A percentile compares a stretch with the other conserved stretches of the same genome.
Conservation (phyloP, 2,888 invertebrate species). For the Spodoptera picta region DNA sequence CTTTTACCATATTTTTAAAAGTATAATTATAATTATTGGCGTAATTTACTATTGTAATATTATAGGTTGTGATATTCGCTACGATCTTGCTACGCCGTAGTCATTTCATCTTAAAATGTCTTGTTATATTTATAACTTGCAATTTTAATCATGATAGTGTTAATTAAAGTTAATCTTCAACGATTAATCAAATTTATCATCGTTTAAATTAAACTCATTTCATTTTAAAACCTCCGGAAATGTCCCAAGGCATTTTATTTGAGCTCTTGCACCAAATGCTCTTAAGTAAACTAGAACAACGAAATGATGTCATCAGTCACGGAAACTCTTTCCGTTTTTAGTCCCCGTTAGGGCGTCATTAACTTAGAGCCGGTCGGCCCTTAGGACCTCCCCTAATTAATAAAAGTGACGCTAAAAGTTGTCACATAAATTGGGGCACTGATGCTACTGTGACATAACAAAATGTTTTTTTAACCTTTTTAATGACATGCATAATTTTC, state of each 20-base stretch:
- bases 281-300: conserved; percentile 53
- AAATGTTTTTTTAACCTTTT: conserved; percentile 58
- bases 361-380: conserved; percentile 53
- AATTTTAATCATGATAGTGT: no score
- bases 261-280: conserved; percentile 14
- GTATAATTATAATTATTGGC: no score
- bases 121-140: no score
- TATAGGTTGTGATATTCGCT: no score
- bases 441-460: conserved; percentile 51
- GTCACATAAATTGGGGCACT: conserved; percentile 59
- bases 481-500: conserved; percentile 57
- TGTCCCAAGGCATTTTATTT: conserved; percentile 21
- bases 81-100: no score
- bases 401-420: conserved; percentile 65
- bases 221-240: conserved; percentile 5
- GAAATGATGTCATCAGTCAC: conserved; percentile 56
- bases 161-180: no score
- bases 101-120: no score
- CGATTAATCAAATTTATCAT: no score
- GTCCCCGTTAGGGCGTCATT: conserved; percentile 60
- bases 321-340: conserved; percentile 59
- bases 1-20: no score
- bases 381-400: conserved; percentile 61
- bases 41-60: no score
- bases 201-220: no score